Percentiles rank a stretch among this genome's conserved stretches.
Conservation (phyloP, 2,888 invertebrate genomes). For the Xylophagus ater region DNA sequence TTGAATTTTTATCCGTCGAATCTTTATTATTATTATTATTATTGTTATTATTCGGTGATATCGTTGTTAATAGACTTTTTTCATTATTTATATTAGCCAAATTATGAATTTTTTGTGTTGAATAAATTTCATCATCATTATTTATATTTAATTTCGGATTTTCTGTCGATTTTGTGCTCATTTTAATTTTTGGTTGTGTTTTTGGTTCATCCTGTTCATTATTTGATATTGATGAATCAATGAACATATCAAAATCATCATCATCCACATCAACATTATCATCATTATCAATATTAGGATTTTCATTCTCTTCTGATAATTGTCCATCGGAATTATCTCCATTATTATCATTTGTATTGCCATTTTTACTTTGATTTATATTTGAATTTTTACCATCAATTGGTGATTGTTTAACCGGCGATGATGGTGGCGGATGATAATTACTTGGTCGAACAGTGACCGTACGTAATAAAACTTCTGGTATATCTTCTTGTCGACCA, state of each 20-base stretch:
- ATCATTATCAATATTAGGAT: constrained; percentile 13
- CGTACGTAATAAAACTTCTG: constrained; percentile 60
- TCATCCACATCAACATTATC: constrained; percentile 10
- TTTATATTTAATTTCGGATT: constrained; percentile 17
- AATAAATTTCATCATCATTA: constrained; percentile 27
- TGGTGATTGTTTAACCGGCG: constrained; percentile 26
- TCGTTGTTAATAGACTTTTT: constrained; percentile 22
- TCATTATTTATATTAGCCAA: constrained; percentile 48
- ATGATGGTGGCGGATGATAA: constrained; percentile 30
- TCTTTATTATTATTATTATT: constrained; percentile 5
- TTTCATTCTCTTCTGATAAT: constrained; percentile 10
- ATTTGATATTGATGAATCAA: too few relatives aligned
- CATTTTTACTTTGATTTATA: constrained; percentile 16
- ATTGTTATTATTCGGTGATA: constrained; percentile 17
- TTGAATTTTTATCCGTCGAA: neutral
- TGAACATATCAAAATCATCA: neutral
- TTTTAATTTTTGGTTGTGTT: constrained; percentile 24
- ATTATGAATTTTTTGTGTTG: constrained; percentile 47
- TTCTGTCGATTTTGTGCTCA: constrained; percentile 22
- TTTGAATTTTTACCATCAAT: constrained; percentile 12
- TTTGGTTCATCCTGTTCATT: constrained; percentile 22
- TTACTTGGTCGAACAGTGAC: constrained; percentile 46
- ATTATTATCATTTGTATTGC: constrained; percentile 14
- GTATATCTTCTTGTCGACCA: constrained; percentile 70
- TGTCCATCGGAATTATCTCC: constrained; percentile 13